Evolutionary conservation across 2,113 vertebrate species (phyloP).

Genomic region (Tringa solitaria): DNA sequence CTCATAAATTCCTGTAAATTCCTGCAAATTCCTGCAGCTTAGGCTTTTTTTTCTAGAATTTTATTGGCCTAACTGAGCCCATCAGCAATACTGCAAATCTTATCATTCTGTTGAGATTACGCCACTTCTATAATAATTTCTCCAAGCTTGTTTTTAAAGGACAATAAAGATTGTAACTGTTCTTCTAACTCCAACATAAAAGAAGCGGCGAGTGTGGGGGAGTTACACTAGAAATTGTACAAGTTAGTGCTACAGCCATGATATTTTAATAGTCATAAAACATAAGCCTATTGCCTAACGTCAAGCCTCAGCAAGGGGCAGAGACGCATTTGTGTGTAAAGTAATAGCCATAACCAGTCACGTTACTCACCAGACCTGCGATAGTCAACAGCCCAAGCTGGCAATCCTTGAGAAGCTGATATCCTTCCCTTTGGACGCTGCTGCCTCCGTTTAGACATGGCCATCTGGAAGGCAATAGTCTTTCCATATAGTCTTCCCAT

Average conservation of each 20-base stretch:
- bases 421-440: neutral
- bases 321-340: neutral
- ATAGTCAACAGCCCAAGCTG: neutral
- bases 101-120: constrained; percentile 52
- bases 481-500: neutral
- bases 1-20: constrained; percentile 53
- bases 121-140: constrained; percentile 19
- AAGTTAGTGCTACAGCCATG: neutral
- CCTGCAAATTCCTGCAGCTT: constrained; percentile 27
- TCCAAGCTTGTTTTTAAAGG: constrained; percentile 32
- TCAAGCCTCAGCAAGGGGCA: neutral
- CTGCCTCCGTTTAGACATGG: neutral
- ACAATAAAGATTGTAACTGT: constrained; percentile 33
- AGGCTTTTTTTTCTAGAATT: constrained; percentile 18
- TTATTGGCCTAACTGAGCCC: constrained; percentile 44
- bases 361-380: neutral
- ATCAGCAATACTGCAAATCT: constrained; percentile 57
- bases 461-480: neutral
- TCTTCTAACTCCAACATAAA: constrained; percentile 19
- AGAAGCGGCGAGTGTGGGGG: neutral
- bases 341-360: neutral
- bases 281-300: neutral
- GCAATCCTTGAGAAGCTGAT: neutral
- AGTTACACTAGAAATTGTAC: neutral
- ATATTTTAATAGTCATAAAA: constrained; percentile 40